phyloP scores from a whole-genome alignment of 2,113 vertebrate genomes.

The Lamprotornis superbus region DNA sequence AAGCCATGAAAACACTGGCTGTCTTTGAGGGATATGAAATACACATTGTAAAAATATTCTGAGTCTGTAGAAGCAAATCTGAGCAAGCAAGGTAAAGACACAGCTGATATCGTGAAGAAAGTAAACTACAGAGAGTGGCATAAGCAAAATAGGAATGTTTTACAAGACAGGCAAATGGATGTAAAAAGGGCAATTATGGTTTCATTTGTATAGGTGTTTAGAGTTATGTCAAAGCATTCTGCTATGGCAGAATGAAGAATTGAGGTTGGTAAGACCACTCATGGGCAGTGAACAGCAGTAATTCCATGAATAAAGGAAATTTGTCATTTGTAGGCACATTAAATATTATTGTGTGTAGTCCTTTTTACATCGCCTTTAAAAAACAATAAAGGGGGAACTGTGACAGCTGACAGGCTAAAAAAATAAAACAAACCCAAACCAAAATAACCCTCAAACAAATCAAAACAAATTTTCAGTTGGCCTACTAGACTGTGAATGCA shows the following conservation, averaged over 20 bases:
- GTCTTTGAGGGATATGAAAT: not conserved
- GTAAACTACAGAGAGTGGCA: not conserved
- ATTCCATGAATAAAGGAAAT: not conserved
- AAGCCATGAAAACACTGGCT: slow-evolving; percentile 40
- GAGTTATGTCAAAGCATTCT: not conserved
- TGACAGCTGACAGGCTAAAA: not conserved
- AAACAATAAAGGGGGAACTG: not conserved
- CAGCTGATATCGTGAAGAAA: not conserved
- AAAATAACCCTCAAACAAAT: not conserved
- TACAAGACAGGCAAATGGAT: not conserved
- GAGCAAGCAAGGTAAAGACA: not conserved
- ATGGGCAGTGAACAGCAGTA: not conserved
- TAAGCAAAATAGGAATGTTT: not conserved
- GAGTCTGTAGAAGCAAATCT: not conserved
- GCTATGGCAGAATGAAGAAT: not conserved
- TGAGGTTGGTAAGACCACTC: not conserved
- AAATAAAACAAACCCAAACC: no score
- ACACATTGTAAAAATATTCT: not conserved
- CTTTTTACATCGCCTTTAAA: not conserved
- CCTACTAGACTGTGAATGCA: not conserved
- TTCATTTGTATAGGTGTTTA: not conserved
- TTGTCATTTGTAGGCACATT: not conserved
- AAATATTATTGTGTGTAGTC: not conserved
- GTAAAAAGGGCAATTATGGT: not conserved
- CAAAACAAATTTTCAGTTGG: not conserved